Conservation (phyloP, 2,888 invertebrate genomes). For the Chrysolina haemoptera region DNA sequence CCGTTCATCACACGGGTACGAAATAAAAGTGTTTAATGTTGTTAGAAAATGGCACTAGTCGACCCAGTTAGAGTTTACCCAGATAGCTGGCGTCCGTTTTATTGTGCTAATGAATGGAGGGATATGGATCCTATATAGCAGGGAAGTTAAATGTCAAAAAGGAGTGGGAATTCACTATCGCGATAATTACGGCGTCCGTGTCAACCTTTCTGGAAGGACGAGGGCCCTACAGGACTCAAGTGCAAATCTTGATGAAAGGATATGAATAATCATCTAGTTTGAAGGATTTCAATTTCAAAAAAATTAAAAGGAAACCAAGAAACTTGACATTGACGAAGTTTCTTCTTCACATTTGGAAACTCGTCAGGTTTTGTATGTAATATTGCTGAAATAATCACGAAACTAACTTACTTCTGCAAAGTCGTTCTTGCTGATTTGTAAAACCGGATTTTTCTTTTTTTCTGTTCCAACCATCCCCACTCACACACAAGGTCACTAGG, state of each 20-base stretch:
- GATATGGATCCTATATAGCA: conserved; percentile 6
- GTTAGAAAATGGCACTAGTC: conserved; percentile 49
- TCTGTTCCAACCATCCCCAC: too few species aligned
- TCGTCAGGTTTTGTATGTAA: too few species aligned
- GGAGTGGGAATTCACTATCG: conserved; percentile 1
- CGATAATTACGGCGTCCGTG: conserved; percentile 15
- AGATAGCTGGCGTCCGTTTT: conserved; percentile 32
- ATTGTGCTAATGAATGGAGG: conserved; percentile 43
- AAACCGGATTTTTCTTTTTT: too few species aligned
- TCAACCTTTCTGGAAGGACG: conserved; percentile 1
- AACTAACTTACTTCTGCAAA: too few species aligned
- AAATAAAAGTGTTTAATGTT: conserved; percentile 55
- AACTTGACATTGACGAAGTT: too few species aligned
- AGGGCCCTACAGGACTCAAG: background rate
- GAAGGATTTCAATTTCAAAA: background rate
- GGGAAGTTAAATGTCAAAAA: conserved; percentile 18
- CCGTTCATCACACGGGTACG: conserved; percentile 49
- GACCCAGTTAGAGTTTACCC: conserved; percentile 44
- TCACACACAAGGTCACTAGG: too few species aligned
- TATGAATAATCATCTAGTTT: background rate
- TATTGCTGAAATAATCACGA: too few species aligned
- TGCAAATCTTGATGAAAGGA: background rate
- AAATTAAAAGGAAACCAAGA: background rate
- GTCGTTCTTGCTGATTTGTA: too few species aligned
- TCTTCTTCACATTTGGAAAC: too few species aligned